phyloP scores from a whole-genome alignment of 2,888 invertebrate species.

The Parthenolecanium corni region DNA sequence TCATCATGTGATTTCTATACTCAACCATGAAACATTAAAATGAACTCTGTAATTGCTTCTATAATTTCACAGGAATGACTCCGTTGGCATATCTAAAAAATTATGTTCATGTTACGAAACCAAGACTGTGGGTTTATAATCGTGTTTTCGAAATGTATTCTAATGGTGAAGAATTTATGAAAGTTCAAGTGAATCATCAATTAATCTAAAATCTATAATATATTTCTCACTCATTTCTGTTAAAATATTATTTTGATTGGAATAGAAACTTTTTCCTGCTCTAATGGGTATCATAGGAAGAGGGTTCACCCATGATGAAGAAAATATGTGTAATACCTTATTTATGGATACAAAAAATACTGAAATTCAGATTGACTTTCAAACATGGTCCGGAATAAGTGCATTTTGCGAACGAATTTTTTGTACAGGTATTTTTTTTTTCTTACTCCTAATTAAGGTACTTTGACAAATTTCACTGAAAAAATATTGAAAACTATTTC shows the following conservation, averaged over 20 bases:
- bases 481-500: too few species aligned
- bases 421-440: constrained; percentile 37
- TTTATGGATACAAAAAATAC: constrained; percentile 47
- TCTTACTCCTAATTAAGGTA: neutral
- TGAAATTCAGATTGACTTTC: constrained; percentile 49
- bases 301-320: constrained; percentile 44
- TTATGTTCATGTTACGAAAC: constrained; percentile 52
- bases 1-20: too few species aligned
- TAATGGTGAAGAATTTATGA: neutral
- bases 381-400: constrained; percentile 67
- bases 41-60: too few species aligned
- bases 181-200: neutral
- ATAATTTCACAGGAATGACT: constrained; percentile 46
- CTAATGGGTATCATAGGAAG: constrained; percentile 55
- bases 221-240: neutral
- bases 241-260: constrained; percentile 31
- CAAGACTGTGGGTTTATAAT: constrained; percentile 47
- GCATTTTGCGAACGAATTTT: constrained; percentile 62
- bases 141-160: constrained; percentile 42
- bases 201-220: neutral
- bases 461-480: constrained; percentile 22
- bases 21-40: too few species aligned
- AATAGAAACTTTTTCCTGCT: constrained; percentile 46
- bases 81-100: constrained; percentile 60
- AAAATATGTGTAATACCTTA: constrained; percentile 36